Conservation (phyloP, 2,888 invertebrate species). For the Alloplasta piceator region DNA sequence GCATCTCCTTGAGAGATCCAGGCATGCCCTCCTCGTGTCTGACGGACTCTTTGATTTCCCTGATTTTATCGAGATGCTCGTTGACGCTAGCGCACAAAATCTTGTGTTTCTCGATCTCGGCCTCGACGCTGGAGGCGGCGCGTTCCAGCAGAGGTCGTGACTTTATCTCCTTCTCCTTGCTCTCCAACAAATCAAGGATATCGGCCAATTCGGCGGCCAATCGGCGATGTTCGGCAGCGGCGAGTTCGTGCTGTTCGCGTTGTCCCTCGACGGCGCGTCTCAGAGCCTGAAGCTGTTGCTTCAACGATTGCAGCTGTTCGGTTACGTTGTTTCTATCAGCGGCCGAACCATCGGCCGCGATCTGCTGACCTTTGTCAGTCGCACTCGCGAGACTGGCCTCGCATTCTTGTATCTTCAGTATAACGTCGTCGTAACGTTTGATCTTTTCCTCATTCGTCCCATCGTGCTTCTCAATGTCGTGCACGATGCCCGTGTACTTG, state of each 20-base stretch:
- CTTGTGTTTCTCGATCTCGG: constrained; percentile 91
- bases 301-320: constrained; percentile 93
- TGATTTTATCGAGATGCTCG: constrained; percentile 88
- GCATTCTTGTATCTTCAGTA: constrained; percentile 94
- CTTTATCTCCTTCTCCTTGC: constrained; percentile 91
- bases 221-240: constrained; percentile 94
- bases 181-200: constrained; percentile 92
- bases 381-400: constrained; percentile 94
- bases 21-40: constrained; percentile 92
- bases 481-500: constrained; percentile 93
- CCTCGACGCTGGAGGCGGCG: constrained; percentile 91
- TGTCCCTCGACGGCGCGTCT: constrained; percentile 93
- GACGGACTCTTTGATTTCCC: constrained; percentile 88
- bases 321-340: constrained; percentile 94
- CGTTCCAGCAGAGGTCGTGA: constrained; percentile 92
- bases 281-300: constrained; percentile 92
- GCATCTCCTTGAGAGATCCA: constrained; percentile 91
- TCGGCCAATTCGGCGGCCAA: constrained; percentile 92
- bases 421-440: constrained; percentile 93
- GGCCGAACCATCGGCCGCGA: constrained; percentile 94
- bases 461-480: constrained; percentile 93
- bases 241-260: constrained; percentile 93
- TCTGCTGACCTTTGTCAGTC: constrained; percentile 96
- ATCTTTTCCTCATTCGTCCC: constrained; percentile 94
- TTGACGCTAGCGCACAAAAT: constrained; percentile 88